A percentile compares a stretch with the other conserved stretches of the same genome.
Conservation (phyloP, 2,113 vertebrate genomes). For the Odobenus rosmarus region DNA sequence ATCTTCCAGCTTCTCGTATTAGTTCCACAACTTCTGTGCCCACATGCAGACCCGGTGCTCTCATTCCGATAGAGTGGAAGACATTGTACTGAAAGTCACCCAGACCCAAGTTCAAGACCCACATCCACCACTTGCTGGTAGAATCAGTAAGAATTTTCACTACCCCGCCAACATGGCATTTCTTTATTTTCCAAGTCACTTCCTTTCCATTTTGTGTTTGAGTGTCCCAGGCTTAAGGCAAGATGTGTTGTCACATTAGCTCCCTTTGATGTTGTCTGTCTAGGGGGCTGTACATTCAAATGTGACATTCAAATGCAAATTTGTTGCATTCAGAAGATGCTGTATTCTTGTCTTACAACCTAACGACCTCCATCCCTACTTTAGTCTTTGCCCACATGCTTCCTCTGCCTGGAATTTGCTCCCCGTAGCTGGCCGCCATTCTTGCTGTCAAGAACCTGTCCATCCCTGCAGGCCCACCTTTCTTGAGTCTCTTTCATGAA, state of each 20-base stretch:
- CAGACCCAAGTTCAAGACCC: background rate
- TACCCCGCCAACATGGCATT: background rate
- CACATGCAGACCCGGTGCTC: background rate
- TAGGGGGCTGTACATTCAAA: background rate
- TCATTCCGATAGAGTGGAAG: background rate
- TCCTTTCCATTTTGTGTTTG: background rate
- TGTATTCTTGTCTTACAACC: background rate
- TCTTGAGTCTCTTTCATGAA: background rate
- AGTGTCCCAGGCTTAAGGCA: background rate
- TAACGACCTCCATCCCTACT: background rate
- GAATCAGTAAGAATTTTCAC: background rate
- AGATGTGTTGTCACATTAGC: background rate
- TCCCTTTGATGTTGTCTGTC: background rate
- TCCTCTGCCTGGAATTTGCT: background rate
- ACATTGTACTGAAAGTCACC: background rate
- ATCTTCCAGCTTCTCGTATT: background rate
- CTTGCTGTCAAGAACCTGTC: background rate
- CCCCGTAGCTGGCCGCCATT: background rate
- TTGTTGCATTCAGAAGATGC: background rate
- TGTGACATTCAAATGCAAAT: too few species aligned
- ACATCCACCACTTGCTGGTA: background rate
- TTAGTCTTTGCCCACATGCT: background rate
- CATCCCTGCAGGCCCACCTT: background rate
- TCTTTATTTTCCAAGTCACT: background rate
- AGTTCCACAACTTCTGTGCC: background rate